phyloP scores from a whole-genome alignment of 2,113 vertebrate species.

The Cyphomyrus discorhynchus region DNA sequence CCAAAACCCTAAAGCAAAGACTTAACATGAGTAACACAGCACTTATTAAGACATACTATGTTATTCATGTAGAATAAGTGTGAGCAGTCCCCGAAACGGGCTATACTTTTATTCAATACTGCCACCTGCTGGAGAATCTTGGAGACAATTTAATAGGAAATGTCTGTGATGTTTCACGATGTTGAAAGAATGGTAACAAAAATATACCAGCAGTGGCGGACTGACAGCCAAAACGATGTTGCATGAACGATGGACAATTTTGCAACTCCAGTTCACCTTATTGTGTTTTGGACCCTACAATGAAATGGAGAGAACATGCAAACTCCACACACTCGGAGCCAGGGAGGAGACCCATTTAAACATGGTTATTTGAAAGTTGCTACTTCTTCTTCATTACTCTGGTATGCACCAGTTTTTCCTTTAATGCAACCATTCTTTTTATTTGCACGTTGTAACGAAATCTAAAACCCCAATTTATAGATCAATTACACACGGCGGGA shows the following conservation, averaged over 20 bases:
- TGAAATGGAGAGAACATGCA: neutral
- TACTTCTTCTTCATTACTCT: neutral
- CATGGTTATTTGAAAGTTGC: neutral
- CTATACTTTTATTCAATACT: conserved; percentile 58
- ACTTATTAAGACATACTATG: neutral
- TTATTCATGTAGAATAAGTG: neutral
- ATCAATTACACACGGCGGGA: neutral
- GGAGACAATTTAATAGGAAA: neutral
- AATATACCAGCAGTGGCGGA: neutral
- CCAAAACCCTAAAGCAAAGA: neutral
- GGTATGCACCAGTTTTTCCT: neutral
- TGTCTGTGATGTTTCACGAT: neutral
- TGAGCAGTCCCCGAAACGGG: neutral
- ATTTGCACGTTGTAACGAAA: neutral
- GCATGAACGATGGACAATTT: neutral
- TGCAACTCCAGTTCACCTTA: neutral
- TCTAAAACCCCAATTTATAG: neutral
- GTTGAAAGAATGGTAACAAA: neutral
- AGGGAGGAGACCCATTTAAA: neutral
- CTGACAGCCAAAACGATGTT: neutral
- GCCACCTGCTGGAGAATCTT: conserved; percentile 56
- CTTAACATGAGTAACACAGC: neutral
- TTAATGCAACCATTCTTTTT: neutral
- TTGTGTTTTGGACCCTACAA: neutral
- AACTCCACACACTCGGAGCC: neutral